These are phyloP conservation scores for Cinclus mexicanus DNA, from an alignment of 2,113 vertebrate species.

Conservation along the genomic window DNA sequence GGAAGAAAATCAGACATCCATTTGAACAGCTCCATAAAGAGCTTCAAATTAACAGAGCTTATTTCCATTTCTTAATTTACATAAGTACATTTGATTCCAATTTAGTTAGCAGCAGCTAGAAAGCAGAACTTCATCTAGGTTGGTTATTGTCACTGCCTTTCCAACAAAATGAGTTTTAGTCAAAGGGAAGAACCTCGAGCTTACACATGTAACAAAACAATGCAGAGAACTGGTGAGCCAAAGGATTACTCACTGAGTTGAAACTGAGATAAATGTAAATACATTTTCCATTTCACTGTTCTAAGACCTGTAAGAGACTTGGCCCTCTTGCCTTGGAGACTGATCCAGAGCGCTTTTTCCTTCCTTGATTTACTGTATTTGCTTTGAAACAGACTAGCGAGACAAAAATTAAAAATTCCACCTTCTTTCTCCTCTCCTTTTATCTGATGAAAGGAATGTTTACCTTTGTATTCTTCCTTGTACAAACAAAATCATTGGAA, in stretches of 20 bases:
- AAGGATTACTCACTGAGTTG: not conserved
- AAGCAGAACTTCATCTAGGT: constrained; percentile 29
- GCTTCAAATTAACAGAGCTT: constrained; percentile 38
- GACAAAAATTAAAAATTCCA: not conserved
- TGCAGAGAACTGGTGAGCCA: not conserved
- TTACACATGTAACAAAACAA: not conserved
- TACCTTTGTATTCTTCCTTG: not conserved
- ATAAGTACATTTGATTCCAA: constrained; percentile 51
- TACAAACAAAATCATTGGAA: not conserved
- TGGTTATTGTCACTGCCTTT: constrained; percentile 5
- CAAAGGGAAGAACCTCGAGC: not conserved
- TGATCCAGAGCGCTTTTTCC: not conserved
- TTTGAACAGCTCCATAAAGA: constrained; percentile 36
- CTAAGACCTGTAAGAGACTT: not conserved
- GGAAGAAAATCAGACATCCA: not conserved
- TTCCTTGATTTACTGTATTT: not conserved
- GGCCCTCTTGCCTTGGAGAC: not conserved
- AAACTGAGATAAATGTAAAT: constrained; percentile 6
- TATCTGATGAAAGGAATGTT: constrained; percentile 11
- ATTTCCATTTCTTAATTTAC: constrained; percentile 61
- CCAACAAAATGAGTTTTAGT: not conserved
- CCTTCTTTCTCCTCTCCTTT: not conserved
- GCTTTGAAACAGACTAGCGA: not conserved
- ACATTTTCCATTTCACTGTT: not conserved
- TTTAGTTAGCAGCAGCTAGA: constrained; percentile 31